Evolutionary conservation across 2,797 vertebrate genomes (phyloP), one percentile per base, ranked within the genome.

Genomic region (Bucorvus abyssinicus): DNA sequence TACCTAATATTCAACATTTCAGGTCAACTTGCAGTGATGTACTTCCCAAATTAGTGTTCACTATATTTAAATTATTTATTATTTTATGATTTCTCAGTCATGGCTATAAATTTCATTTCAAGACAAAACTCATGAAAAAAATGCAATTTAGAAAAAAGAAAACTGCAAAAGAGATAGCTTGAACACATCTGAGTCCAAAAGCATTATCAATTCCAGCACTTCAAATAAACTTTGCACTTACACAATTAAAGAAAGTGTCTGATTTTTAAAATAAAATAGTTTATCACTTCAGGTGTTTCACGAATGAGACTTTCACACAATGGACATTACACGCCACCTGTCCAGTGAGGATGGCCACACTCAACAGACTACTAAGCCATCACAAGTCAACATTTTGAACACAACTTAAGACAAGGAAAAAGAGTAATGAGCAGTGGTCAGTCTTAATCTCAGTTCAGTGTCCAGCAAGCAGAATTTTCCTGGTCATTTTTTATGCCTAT

Each of bases 251-350:
- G 26, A 78, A 57, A 2, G 4, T 13, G 10, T 19, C 56, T 30
- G 34, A 53, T 60, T 87, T 92, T 55, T 34, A 10, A 73, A 80
- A 40, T 14, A 10, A 61, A 75, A 68, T 10, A 81, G 34, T 47
- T 26, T 14, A 52, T 24, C 30, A 44, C 29, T 80, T 63, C n/a
- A 30, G n/a, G 30, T 2, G 1, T 40, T 80, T 57, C 63, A n/a
- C 7, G 1, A 34, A 84, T 55, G 57, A 6, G 0, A 34, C 18
- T 56, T 57, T 45, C 9, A 5, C 7, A 5, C 14, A 1, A 56
- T 0, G 0, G 44, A 44, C 55, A 38, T 9, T 8, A 65, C 5
- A 5, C 0, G 0, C 18, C 9, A 3, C 56, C 79, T n/a, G 32
- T 18, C 44, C n/a, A 42, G 50, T 9, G 12, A 52, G 24, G 17